Percentiles rank a stretch among this genome's conserved stretches.
Evolutionary conservation across 2,888 invertebrate species (phyloP).

Genomic region (Sussaba pulchella): DNA sequence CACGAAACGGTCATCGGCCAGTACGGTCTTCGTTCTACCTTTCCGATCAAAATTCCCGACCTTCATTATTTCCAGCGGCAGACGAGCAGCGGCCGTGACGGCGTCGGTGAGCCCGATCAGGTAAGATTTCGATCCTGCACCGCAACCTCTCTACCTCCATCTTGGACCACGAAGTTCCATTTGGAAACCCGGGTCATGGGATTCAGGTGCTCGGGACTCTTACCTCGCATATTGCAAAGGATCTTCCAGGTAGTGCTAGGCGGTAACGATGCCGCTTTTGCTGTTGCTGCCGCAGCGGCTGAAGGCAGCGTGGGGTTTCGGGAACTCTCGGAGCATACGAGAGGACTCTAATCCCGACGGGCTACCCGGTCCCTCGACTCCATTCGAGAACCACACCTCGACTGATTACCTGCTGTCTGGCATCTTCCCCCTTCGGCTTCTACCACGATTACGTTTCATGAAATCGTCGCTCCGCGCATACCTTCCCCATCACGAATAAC

Average conservation of each 20-base stretch:
- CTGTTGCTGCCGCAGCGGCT: constrained; percentile 31
- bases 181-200: constrained; percentile 73
- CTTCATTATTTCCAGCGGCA: constrained; percentile 67
- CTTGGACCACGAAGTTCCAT: constrained; percentile 71
- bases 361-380: constrained; percentile 53
- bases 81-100: constrained; percentile 52
- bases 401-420: constrained; percentile 62
- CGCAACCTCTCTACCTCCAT: constrained; percentile 68
- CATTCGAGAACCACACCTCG: constrained; percentile 59
- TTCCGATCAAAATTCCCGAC: constrained; percentile 68
- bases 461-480: constrained; percentile 21
- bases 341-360: constrained; percentile 54
- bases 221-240: constrained; percentile 53
- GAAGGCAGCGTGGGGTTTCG: constrained; percentile 16
- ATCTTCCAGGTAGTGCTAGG: constrained; percentile 42
- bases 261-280: background rate
- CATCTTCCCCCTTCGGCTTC: constrained; percentile 25
- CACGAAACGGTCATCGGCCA: constrained; percentile 49
- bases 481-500: background rate
- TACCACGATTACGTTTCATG: constrained; percentile 37
- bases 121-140: constrained; percentile 34
- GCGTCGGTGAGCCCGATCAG: constrained; percentile 56
- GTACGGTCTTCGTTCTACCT: constrained; percentile 54
- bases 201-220: constrained; percentile 66
- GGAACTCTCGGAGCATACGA: constrained; percentile 32